These are phyloP conservation scores for Dinoponera quadriceps DNA, from an alignment of 1,140 invertebrate species.

Conservation along the genomic window DNA sequence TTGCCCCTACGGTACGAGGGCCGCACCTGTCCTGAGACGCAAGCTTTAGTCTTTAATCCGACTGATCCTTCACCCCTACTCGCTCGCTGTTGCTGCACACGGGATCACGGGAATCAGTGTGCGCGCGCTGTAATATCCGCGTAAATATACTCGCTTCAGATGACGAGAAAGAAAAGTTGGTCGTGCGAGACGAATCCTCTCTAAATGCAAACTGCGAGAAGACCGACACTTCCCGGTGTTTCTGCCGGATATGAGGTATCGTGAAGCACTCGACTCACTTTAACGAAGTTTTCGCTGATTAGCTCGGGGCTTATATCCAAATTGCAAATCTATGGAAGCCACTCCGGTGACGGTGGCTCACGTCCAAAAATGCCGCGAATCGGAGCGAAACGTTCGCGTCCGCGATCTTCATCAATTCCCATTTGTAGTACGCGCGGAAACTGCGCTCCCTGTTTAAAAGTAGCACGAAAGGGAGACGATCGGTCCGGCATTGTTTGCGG, in stretches of 20 bases:
- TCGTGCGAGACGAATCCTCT: conserved; percentile 25
- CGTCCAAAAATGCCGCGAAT: conserved; percentile 35
- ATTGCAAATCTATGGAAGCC: conserved; percentile 50
- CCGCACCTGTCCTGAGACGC: neutral
- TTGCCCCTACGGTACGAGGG: neutral
- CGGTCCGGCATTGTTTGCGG: conserved; percentile 1
- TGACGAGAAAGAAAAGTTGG: neutral
- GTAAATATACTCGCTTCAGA: neutral
- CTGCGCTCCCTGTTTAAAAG: neutral
- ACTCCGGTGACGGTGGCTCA: conserved; percentile 29
- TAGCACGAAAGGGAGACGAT: conserved; percentile 1
- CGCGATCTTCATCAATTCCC: conserved; percentile 10
- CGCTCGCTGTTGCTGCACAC: neutral
- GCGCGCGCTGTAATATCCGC: neutral
- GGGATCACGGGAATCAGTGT: neutral
- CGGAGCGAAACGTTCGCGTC: conserved; percentile 44
- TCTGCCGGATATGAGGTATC: conserved; percentile 3
- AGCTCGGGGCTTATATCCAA: conserved; percentile 36
- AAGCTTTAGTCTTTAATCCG: neutral
- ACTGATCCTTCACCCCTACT: neutral
- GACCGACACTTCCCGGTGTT: neutral
- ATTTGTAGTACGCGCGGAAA: neutral
- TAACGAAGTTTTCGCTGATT: conserved; percentile 30
- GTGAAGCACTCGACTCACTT: conserved; percentile 25
- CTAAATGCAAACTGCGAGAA: neutral